phyloP scores from a whole-genome alignment of 2,113 vertebrate species.

The Morone saxatilis region DNA sequence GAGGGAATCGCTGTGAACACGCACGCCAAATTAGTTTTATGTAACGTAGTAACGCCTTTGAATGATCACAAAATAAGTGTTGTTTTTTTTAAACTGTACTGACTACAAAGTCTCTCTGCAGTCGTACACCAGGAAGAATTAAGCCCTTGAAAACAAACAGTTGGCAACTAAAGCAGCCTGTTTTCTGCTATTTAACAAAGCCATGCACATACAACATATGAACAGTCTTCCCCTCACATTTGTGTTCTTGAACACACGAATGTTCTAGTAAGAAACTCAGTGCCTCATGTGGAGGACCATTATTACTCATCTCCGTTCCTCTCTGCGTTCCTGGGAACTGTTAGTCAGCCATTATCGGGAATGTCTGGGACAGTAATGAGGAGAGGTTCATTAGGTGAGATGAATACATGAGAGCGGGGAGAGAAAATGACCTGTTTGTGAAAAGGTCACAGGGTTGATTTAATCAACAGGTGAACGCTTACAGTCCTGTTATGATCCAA shows the following conservation, averaged over 20 bases:
- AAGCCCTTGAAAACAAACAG: too few species aligned
- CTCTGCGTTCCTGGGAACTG: not conserved
- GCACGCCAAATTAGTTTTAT: not conserved
- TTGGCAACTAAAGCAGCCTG: too few species aligned
- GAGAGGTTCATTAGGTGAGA: not conserved
- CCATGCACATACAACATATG: too few species aligned
- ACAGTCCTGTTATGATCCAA: not conserved
- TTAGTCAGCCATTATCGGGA: not conserved
- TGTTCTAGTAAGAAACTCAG: too few species aligned
- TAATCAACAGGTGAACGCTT: constrained; percentile 1
- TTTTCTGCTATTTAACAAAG: too few species aligned
- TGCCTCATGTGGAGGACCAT: too few species aligned
- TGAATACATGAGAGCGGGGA: not conserved
- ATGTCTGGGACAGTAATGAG: constrained; percentile 7
- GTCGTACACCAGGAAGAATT: too few species aligned
- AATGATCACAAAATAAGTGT: not conserved
- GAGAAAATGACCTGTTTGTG: not conserved
- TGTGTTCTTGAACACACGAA: too few species aligned
- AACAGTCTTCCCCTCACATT: too few species aligned
- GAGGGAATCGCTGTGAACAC: too few species aligned
- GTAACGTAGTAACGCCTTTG: not conserved
- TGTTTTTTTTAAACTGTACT: not conserved
- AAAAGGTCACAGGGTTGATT: constrained; percentile 5
- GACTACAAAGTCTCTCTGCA: not conserved
- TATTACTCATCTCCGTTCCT: not conserved